phyloP scores from a whole-genome alignment of 2,797 vertebrate species.

The Mus spretus region DNA sequence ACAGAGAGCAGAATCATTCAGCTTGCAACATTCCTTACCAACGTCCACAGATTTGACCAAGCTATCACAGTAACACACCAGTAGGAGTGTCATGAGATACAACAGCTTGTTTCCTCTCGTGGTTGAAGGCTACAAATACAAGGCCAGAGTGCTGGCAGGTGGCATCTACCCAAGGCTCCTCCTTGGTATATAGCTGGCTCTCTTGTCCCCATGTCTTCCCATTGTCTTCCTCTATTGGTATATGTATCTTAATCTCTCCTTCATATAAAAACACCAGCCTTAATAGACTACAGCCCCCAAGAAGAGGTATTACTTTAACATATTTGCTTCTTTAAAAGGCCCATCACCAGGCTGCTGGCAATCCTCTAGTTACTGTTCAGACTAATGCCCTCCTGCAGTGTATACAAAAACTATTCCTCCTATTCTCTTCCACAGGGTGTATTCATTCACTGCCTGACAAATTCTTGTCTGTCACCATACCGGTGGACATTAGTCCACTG shows the following conservation, averaged over 20 bases:
- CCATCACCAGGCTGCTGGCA: not conserved
- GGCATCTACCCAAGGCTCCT: not conserved
- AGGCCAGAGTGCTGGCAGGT: not conserved
- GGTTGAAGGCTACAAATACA: not conserved
- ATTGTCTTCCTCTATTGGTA: not conserved
- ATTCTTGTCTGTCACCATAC: not conserved
- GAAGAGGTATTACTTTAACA: not conserved
- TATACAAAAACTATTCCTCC: not conserved
- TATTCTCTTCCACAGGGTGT: not conserved
- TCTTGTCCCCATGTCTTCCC: not conserved
- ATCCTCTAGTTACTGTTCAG: not conserved
- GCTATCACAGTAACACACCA: not conserved
- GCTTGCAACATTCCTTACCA: not conserved
- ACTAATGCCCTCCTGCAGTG: not conserved
- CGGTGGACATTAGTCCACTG: not conserved
- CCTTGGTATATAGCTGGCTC: not conserved
- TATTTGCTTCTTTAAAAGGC: not conserved
- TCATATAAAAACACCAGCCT: not conserved
- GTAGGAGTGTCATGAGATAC: not conserved
- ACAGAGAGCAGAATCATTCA: not conserved
- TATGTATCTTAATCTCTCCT: not conserved
- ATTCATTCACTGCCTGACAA: not conserved
- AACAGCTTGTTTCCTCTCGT: not conserved
- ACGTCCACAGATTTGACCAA: not conserved
- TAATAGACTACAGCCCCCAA: not conserved